Evolutionary conservation across 1,140 invertebrate genomes (phyloP), one percentile per base, ranked within the genome.

Genomic region (Anastrepha ludens): DNA sequence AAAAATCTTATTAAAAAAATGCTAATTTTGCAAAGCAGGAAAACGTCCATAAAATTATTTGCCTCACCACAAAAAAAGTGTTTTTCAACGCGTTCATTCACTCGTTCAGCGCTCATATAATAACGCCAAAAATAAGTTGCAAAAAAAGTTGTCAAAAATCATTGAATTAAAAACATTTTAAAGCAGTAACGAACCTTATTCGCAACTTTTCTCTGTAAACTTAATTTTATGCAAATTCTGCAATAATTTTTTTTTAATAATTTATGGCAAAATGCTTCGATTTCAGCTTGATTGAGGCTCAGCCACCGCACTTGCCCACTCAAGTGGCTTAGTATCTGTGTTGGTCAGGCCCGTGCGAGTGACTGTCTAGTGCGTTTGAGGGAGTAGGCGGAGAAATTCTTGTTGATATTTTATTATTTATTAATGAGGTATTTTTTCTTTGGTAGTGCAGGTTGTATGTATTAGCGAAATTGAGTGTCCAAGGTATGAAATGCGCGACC

Each of bases 41-140:
- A 86, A 86, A 86, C 62, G 44, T 64, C 44, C 62, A 41, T 64
- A 86, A 86, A 85, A 86, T 86, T 86, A 44, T 55, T 86, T 86
- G 13, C 39, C 39, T 86, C 62, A n/a, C n/a, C 59, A 44, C 13
- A 62, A 81, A 81, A 67, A 20, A 81, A 81, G n/a, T 3, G 74
- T n/a, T 47, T 74, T n/a, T 81, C 29, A 58, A 81, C 47, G 47
- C 67, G 67, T 74, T 74, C 67, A 47, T 74, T 44, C 41, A 47
- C 67, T 74, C 41, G 67, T 13, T 11, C 41, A 47, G 15, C 39
- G 17, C 41, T 17, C 39, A 44, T 74, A 17, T 44, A 47, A 17
- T 13, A 62, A 17, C 13, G 17, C 60, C 8, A 74, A 44, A 74
- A 17, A 74, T 44, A 44, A 1, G 13, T 3, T 44, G 60, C 17